These are phyloP conservation scores for Corythaeola cristata DNA, from an alignment of 2,113 vertebrate species.

Conservation along the genomic window DNA sequence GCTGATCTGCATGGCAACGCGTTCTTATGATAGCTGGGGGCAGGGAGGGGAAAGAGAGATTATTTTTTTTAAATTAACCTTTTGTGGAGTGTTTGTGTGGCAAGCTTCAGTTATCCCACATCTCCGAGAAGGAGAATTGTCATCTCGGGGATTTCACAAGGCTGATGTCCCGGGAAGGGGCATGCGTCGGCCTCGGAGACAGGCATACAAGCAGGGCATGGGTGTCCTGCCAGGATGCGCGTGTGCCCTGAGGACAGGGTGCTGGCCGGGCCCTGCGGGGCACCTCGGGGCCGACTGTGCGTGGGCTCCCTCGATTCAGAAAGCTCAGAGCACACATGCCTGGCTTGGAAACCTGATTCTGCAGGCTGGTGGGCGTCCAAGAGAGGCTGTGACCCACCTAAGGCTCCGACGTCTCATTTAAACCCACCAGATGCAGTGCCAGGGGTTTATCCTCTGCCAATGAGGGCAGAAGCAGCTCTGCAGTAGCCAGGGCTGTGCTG, in stretches of 20 bases:
- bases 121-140: neutral
- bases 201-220: neutral
- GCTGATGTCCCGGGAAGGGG: neutral
- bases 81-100: neutral
- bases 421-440: neutral
- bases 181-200: fast-evolving
- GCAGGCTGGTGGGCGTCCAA: neutral
- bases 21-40: neutral
- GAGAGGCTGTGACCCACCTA: neutral
- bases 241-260: neutral
- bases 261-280: neutral
- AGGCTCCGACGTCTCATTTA: neutral
- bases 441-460: neutral
- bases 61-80: neutral
- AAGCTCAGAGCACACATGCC: neutral
- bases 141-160: neutral
- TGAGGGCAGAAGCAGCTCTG: neutral
- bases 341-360: neutral
- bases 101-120: neutral
- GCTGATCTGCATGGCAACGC: neutral
- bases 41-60: neutral
- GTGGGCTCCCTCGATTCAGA: neutral
- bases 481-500: neutral
- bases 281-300: neutral
- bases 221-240: neutral